These are phyloP conservation scores for Xylocampa areola DNA, from an alignment of 2,888 invertebrate species.

Conservation along the genomic window DNA sequence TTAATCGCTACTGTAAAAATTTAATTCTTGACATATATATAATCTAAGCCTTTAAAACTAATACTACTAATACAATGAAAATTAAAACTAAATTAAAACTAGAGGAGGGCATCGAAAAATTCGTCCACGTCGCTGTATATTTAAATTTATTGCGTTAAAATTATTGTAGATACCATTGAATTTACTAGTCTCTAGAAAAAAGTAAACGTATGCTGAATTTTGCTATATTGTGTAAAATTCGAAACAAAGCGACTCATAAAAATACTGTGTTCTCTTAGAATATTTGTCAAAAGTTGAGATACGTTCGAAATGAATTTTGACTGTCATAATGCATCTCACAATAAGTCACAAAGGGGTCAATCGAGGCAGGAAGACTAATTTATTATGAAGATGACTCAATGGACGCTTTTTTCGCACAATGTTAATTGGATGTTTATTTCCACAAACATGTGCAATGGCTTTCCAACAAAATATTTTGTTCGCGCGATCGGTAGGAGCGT, in stretches of 20 bases:
- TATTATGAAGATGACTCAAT: conserved; percentile 48
- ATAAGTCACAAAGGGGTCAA: conserved; percentile 50
- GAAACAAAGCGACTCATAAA: not conserved
- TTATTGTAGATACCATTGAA: no score
- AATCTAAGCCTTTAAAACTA: no score
- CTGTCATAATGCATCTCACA: conserved; percentile 21
- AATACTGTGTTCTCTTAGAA: not conserved
- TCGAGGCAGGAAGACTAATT: conserved; percentile 39
- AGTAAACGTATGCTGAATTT: no score
- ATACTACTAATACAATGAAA: no score
- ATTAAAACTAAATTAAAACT: no score
- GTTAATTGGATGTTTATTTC: conserved; percentile 55
- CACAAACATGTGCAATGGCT: conserved; percentile 32
- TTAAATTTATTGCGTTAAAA: no score
- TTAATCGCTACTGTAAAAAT: no score
- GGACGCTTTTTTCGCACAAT: conserved; percentile 44
- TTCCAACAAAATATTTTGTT: conserved; percentile 38
- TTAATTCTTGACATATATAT: no score
- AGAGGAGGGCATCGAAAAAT: no score
- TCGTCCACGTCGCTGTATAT: no score
- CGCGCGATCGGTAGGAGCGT: conserved; percentile 22
- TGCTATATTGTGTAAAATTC: not conserved
- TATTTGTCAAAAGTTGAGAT: not conserved
- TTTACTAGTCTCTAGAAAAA: no score
- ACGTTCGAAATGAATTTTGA: conserved; percentile 15